These are phyloP conservation scores for Gisinianus flammeolus DNA, from an alignment of 2,888 invertebrate species.

Conservation along the genomic window DNA sequence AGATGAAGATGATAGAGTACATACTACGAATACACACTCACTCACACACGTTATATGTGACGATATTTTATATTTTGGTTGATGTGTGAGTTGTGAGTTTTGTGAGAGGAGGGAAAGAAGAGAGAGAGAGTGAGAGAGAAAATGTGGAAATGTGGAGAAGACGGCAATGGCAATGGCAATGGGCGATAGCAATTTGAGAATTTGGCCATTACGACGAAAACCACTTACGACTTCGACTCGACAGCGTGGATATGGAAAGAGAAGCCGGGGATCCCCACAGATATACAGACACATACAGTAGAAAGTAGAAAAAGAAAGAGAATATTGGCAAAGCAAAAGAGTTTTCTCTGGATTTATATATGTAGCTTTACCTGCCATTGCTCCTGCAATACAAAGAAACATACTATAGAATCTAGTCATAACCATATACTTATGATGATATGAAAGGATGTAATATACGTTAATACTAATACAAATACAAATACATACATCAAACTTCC, in stretches of 20 bases:
- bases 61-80: not conserved
- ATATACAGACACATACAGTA: not conserved
- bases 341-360: no score
- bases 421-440: not conserved
- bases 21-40: not conserved
- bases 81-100: not conserved
- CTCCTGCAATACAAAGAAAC: no score
- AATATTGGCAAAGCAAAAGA: not conserved
- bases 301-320: not conserved
- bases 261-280: no score
- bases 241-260: not conserved
- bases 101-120: no score
- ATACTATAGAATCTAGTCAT: no score
- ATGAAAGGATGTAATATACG: not conserved
- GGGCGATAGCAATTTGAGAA: not conserved
- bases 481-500: not conserved
- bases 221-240: not conserved
- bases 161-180: no score
- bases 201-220: slow-evolving; percentile 13
- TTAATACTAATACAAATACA: not conserved
- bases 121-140: no score
- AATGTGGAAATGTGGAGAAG: not conserved
- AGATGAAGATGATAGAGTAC: not conserved
- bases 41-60: not conserved
- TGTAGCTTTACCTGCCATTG: no score